Base-by-base conservation (phyloP, 2,888 invertebrate species). In the Silvanus unidentatus region DNA sequence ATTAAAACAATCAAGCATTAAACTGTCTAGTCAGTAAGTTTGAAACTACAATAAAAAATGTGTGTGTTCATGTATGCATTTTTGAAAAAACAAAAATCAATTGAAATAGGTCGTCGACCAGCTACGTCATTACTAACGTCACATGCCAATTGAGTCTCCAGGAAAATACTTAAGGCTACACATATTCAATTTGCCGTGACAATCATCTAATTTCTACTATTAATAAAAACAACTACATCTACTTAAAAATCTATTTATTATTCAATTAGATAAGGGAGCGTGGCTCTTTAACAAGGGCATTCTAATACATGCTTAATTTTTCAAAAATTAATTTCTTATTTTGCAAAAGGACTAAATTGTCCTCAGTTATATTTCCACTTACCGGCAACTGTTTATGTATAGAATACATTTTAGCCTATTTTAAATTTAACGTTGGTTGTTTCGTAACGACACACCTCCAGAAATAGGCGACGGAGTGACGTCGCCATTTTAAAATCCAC, bases 381-480 rank as follows among this genome's bases (percentile, higher is more conserved):
- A 51, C 51, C 51, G 44, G 44, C 43, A 47, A 42, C 12, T 13
- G 22, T 5, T 22, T 22, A 8, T 22, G 4, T 32, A 32, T 12
- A 12, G 32, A 12, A 32, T 46, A 44, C 50, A 48, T 48, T 42
- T 48, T 40, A 47, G 44, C 42, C 41, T 43, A 42, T 34, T 14
- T 32, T 47, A 48, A 45, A 44, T 44, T 8, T 22, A 8, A 5
- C 40, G 48, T 45, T 44, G 16, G 43, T 44, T 42, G 44, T 52
- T 55, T 52, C 52, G 53, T 50, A 56, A 54, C 53, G 48, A 48
- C 49, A 53, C 52, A 58, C 55, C 49, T 57, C 55, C 54, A 47
- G 48, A 54, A 57, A 55, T 56, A 57, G 53, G 50, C 47, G 52
- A 35, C 36, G 28, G 44, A 46, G 52, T 50, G 57, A 47, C 50